Evolutionary conservation across 1,140 invertebrate genomes (phyloP), one percentile per base, ranked within the genome.

Genomic region (Hirudo medicinalis): DNA sequence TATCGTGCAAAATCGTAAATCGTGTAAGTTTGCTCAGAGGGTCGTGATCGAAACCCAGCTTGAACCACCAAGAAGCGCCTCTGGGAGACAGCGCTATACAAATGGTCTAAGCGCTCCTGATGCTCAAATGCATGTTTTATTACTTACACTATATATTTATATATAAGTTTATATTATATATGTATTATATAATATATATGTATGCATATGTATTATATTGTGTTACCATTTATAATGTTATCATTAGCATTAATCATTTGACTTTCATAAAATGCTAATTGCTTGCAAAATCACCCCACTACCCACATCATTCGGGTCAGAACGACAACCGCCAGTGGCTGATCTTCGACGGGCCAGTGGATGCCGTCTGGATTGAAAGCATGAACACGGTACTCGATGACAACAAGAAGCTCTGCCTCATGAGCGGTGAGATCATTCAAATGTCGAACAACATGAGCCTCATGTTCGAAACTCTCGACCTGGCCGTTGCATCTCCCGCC

Each of bases 321-420:
- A 53, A 85, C 86, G 20, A 86, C 86, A 0, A 80, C 83, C 0
- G 91, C 94, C 75, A 84, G 93, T 97, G 94, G 94, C 80, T 97
- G 20, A 86, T 97, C 71, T 96, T 97, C 81, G 94, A 97, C 80
- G 94, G 94, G 0, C 93, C 94, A 0, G 91, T 97, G 2, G 94
- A 97, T 82, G 91, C 93, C 4, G 88, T 94, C 54, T 97, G 94
- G 93, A 96, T 96, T 75, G 94, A 97, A 81, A 97, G 95, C 79
- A 90, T 97, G 87, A 97, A 97, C 78, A 96, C 93, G 0, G 94
- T 97, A 3, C 82, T 97, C 57, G 94, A 97, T 78, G 93, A 96
- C 78, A 97, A 96, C 78, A 95, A 94, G 82, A 97, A 97, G 77
- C 77, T 83, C 17, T 83, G 82, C 76, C 74, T 83, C 53, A 83